Evolutionary conservation across 2,113 vertebrate genomes (phyloP), one percentile per base, ranked within the genome.

Genomic region (Psittacus erithacus): DNA sequence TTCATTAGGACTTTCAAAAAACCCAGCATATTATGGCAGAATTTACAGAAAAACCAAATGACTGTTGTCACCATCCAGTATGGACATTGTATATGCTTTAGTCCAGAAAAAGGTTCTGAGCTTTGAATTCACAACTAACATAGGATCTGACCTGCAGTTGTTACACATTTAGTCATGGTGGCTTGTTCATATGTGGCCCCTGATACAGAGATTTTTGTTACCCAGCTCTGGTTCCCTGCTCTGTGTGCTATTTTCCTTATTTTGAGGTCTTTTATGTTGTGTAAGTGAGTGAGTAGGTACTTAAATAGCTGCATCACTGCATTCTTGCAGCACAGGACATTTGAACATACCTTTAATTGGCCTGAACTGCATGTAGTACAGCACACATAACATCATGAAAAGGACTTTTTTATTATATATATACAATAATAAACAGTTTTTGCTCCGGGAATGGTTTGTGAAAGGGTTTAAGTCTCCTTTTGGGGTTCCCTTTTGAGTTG

Each of bases 141-240:
- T 11, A 27, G 28, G 38, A 3, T 63, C 74, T 82, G 50, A 13
- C 31, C 50, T 75, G 50, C 24, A 52, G 18, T 59, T 75, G 29
- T 16, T 35, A 14, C 0, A 2, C 7, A 1, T 52, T 27, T 80
- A 10, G 38, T 31, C 12, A 4, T 2, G 2, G 27, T 27, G 24
- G 24, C 35, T 86, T 0, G 0, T 17, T 73, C 31, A 0, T 46
- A n/a, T 1, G 2, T 9, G 63, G 27, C 43, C 59, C 15, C n/a
- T 16, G 10, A n/a, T 49, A 25, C n/a, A 33, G 23, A 2, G 11
- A 41, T 82, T 70, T 52, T 68, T 17, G 5, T 25, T 38, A 6
- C 10, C 25, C 62, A 39, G 55, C 82, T n/a, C 52, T 55, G 38
- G 55, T 41, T 87, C 82, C 20, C 24, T 67, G 38, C 3, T 63